Percentiles rank a stretch among this genome's conserved stretches.
phyloP scores from a whole-genome alignment of 2,113 vertebrate species.

The Accipiter cooperii region DNA sequence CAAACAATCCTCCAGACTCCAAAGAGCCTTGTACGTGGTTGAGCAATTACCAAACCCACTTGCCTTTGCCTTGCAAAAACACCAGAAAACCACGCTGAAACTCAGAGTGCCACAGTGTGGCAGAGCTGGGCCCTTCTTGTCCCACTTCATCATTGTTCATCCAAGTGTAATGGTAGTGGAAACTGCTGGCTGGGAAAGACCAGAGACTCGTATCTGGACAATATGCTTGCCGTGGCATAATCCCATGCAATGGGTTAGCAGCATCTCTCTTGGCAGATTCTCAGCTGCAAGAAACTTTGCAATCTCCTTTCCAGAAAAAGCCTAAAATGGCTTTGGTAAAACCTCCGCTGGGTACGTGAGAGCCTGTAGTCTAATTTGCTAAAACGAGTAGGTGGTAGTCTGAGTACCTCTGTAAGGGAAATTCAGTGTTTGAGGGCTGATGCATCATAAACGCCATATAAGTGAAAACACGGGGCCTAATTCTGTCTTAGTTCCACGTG shows the following conservation, averaged over 20 bases:
- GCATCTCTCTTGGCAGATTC: background rate
- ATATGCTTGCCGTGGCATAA: accelerated
- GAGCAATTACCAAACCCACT: background rate
- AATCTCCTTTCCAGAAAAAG: background rate
- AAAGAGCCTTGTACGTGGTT: accelerated
- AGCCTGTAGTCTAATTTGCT: background rate
- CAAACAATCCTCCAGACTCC: background rate
- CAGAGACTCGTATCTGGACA: background rate
- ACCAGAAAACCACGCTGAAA: background rate
- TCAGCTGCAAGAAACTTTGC: background rate
- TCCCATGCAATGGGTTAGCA: background rate
- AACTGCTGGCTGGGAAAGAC: background rate
- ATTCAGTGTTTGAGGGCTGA: background rate
- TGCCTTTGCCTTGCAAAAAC: background rate
- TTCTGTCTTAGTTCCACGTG: background rate
- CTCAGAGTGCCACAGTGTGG: background rate
- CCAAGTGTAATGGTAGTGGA: accelerated
- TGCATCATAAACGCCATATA: background rate
- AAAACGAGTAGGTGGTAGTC: background rate
- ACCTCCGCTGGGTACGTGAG: background rate
- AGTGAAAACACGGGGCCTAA: background rate
- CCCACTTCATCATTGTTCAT: accelerated
- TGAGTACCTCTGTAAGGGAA: background rate
- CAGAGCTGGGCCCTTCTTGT: background rate
- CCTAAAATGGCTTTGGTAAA: background rate